Percentiles rank a stretch among this genome's conserved stretches.
Evolutionary conservation across 1,140 invertebrate species (phyloP).

Genomic region (Limonius californicus): DNA sequence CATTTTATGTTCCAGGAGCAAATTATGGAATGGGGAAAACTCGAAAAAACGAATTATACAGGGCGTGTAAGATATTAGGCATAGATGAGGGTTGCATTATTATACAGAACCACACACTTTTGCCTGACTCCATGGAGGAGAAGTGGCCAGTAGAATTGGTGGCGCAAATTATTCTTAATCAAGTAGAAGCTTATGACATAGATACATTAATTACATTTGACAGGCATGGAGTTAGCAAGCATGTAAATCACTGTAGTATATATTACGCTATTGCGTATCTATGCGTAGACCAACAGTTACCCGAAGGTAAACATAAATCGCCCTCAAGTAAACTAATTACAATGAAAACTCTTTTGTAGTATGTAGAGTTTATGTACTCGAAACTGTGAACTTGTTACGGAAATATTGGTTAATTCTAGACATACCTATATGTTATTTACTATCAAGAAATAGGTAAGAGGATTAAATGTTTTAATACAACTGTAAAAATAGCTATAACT

Average conservation of each 20-base stretch:
- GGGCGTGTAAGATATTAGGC: conserved; percentile 73
- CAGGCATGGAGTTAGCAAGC: conserved; percentile 81
- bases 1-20: conserved; percentile 58
- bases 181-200: conserved; percentile 70
- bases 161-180: conserved; percentile 65
- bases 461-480: conserved; percentile 14
- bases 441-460: conserved; percentile 71
- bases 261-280: conserved; percentile 75
- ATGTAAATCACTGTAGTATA: conserved; percentile 83
- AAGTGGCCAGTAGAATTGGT: conserved; percentile 74
- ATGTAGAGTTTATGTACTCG: conserved; percentile 75
- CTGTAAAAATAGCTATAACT: neutral
- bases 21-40: conserved; percentile 63
- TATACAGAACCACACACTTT: conserved; percentile 62
- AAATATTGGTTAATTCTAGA: conserved; percentile 86
- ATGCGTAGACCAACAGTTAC: conserved; percentile 69
- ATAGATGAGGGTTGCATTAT: conserved; percentile 71
- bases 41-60: conserved; percentile 74
- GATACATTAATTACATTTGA: conserved; percentile 91
- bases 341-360: conserved; percentile 66
- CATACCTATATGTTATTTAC: conserved; percentile 71
- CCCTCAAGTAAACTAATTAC: neutral
- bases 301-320: conserved; percentile 54
- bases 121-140: conserved; percentile 70
- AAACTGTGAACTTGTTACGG: conserved; percentile 78